Base-by-base conservation (phyloP, 1,140 invertebrate species). In the Ceratina japonica region DNA sequence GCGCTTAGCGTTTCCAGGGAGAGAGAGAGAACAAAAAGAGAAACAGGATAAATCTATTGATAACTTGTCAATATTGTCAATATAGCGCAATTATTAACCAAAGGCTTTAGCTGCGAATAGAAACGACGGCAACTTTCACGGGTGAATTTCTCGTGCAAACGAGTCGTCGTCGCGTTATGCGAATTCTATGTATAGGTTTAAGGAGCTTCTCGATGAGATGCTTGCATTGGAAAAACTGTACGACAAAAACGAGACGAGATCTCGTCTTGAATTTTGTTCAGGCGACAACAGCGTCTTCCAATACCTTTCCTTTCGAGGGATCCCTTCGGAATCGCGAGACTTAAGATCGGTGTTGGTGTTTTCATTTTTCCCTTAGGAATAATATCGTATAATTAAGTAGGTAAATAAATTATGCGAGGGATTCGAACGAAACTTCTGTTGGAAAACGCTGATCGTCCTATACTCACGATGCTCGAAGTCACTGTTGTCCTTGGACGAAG, bases 91-190 rank as follows among this genome's bases (percentile, higher is more conserved):
- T 87, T 86, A 77, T 79, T 84, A 87, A 84, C 68, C 75, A 88
- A 88, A 88, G 37, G 78, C 71, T 86, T 75, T 88, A 86, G 82
- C 61, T 62, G 82, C 65, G 82, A 74, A 79, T 86, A 81, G 72
- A 75, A 59, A 63, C 82, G 81, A 77, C 54, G 61, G 76, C 10
- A 44, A 44, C 5, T 56, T 80, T 71, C 52, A 86, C 74, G 44
- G 65, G 82, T 83, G 85, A 79, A 89, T 88, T 89, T 89, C 88
- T 89, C 37, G 5, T 89, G 83, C 83, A 89, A 85, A 49, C 74
- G 27, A 73, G 69, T 64, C 27, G 44, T 82, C 77, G 63, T 69
- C 63, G 62, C 54, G 59, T 44, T 76, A 83, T 59, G 76, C 74
- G 64, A 69, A 84, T 70, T 69, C 62, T 44, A 44, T 44, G 37